Conservation (phyloP, 2,888 invertebrate genomes). For the Lottia scabra region DNA sequence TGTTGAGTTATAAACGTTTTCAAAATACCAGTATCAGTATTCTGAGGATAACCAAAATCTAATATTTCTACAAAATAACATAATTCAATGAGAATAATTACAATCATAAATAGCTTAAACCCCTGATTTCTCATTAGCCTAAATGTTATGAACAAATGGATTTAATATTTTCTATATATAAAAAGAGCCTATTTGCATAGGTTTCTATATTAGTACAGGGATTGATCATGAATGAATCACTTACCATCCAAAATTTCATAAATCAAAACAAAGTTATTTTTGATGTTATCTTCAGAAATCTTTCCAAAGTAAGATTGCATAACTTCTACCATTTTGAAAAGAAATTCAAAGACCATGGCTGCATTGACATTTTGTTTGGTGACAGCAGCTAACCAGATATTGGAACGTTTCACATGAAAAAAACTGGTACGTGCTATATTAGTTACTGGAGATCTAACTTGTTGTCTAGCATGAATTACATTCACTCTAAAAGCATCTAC, state of each 20-base stretch:
- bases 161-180: too few species aligned
- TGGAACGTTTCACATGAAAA: slow-evolving; percentile 98
- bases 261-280: slow-evolving; percentile 99
- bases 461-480: slow-evolving; percentile 98
- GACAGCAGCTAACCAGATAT: slow-evolving; percentile 99
- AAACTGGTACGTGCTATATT: slow-evolving; percentile 99
- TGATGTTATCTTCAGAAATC: slow-evolving; percentile 99
- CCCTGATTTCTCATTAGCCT: too few species aligned
- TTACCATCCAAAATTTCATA: slow-evolving; percentile 97
- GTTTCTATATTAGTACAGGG: too few species aligned
- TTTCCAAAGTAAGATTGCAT: slow-evolving; percentile 99
- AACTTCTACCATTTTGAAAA: slow-evolving; percentile 90
- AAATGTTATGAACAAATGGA: too few species aligned
- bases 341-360: slow-evolving; percentile 99
- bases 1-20: slow-evolving; percentile 99
- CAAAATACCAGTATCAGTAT: slow-evolving; percentile 98
- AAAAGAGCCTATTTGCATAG: too few species aligned
- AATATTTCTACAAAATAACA: slow-evolving; percentile 83
- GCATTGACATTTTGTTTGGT: slow-evolving; percentile 99
- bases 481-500: slow-evolving; percentile 99
- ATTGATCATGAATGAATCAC: slow-evolving; percentile 46
- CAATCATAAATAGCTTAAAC: too few species aligned
- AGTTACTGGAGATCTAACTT: slow-evolving; percentile 96
- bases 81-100: not conserved
- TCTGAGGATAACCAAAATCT: slow-evolving; percentile 99